Percentiles rank a stretch among this genome's conserved stretches.
These are phyloP conservation scores for Huso huso DNA, from an alignment of 2,797 vertebrate genomes.

Conservation along the genomic window DNA sequence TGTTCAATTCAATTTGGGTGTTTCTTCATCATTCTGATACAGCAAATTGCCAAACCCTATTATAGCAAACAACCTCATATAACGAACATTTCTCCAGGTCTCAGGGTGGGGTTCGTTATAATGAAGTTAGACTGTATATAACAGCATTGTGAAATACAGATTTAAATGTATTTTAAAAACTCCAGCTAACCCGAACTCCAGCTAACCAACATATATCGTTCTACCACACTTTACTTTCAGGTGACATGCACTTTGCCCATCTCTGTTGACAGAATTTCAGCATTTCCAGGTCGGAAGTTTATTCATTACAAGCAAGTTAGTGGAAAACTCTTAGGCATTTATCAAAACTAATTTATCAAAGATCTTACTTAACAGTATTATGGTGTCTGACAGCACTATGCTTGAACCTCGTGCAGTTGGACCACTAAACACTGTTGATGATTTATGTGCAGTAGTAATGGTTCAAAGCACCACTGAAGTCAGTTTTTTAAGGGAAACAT, in stretches of 20 bases:
- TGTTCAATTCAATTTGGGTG: too few relatives aligned
- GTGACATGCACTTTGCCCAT: conserved; percentile 40
- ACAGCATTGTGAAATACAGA: too few relatives aligned
- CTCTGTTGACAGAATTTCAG: conserved; percentile 33
- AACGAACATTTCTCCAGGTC: too few relatives aligned
- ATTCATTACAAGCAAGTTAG: conserved; percentile 40
- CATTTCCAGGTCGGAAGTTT: conserved; percentile 48
- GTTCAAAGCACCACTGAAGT: too few relatives aligned
- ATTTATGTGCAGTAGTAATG: neutral
- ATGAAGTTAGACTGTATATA: too few relatives aligned
- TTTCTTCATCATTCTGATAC: too few relatives aligned
- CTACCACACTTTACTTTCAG: neutral
- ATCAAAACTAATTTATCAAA: neutral
- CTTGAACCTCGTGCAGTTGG: neutral
- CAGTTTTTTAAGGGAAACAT: too few relatives aligned
- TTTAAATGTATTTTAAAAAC: neutral
- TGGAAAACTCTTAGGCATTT: neutral
- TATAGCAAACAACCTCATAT: too few relatives aligned
- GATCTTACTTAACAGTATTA: neutral
- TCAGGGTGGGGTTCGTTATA: too few relatives aligned
- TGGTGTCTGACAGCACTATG: neutral
- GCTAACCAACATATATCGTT: neutral
- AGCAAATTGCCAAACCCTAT: too few relatives aligned
- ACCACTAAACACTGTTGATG: neutral
- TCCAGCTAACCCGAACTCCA: neutral